Percentiles rank a stretch among this genome's conserved stretches.
Evolutionary conservation across 1,140 invertebrate species (phyloP).

Genomic region (Tigriopus japonicus): DNA sequence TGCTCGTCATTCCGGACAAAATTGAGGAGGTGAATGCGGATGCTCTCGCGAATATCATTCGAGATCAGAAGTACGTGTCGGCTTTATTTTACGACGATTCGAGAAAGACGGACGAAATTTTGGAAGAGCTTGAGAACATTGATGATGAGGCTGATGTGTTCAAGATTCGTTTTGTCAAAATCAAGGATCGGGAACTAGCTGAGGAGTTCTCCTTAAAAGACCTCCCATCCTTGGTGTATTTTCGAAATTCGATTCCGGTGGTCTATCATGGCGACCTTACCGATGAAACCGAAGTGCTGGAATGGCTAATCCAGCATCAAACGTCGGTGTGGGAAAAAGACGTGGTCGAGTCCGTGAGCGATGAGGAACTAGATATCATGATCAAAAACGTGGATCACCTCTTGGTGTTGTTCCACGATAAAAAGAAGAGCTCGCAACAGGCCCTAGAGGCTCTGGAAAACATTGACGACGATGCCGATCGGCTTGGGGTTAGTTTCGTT

Average conservation of each 20-base stretch:
- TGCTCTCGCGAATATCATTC: conserved; percentile 72
- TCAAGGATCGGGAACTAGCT: conserved; percentile 70
- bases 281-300: conserved; percentile 72
- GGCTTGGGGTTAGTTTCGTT: conserved; percentile 80
- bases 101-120: conserved; percentile 20
- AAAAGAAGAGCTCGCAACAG: neutral
- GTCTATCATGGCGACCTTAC: conserved; percentile 47
- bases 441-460: conserved; percentile 70
- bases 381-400: conserved; percentile 70
- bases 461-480: conserved; percentile 80
- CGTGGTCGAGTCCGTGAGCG: conserved; percentile 68
- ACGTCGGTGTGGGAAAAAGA: conserved; percentile 79
- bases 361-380: conserved; percentile 72
- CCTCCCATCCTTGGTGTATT: conserved; percentile 25
- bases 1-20: conserved; percentile 78
- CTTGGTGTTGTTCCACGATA: conserved; percentile 73
- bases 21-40: conserved; percentile 88
- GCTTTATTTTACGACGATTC: conserved; percentile 53
- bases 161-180: conserved; percentile 83
- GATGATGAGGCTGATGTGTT: conserved; percentile 88
- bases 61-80: conserved; percentile 76
- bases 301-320: conserved; percentile 70
- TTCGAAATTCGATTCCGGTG: conserved; percentile 63
- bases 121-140: conserved; percentile 57
- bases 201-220: conserved; percentile 78